Conservation (phyloP, 1,140 invertebrate genomes). For the Coelopa frigida region DNA sequence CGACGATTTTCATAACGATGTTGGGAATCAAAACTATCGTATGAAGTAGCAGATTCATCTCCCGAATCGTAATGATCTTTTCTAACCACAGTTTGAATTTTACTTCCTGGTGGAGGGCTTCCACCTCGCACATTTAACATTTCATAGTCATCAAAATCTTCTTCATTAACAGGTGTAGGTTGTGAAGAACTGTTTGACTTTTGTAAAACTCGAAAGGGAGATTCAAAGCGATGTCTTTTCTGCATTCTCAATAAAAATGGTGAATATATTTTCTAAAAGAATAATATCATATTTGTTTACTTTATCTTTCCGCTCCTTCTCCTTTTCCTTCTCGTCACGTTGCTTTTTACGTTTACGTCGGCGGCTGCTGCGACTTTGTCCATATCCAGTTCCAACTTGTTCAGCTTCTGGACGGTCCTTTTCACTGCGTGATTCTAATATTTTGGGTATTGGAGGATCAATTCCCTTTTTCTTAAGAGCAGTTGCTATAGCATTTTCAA, state of each 20-base stretch:
- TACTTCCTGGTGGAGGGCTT: slow-evolving; percentile 47
- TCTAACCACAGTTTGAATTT: no score
- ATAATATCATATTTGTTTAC: slow-evolving; percentile 7
- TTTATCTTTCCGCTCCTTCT: slow-evolving; percentile 35
- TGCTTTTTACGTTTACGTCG: slow-evolving; percentile 44
- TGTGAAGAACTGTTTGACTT: no score
- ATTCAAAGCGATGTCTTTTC: slow-evolving; percentile 5
- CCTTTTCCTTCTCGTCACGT: slow-evolving; percentile 33
- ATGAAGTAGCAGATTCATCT: slow-evolving; percentile 46
- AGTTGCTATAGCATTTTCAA: slow-evolving; percentile 66
- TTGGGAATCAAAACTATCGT: slow-evolving; percentile 48
- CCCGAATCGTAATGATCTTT: slow-evolving; percentile 43
- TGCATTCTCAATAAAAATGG: background rate
- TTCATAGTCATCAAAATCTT: slow-evolving; percentile 63
- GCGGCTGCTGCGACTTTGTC: slow-evolving; percentile 38
- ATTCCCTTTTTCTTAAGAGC: slow-evolving; percentile 53
- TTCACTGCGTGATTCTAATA: slow-evolving; percentile 16
- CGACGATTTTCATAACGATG: slow-evolving; percentile 27
- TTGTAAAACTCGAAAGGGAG: slow-evolving; percentile 13
- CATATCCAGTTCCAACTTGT: slow-evolving; percentile 4
- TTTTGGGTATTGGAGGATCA: slow-evolving; percentile 42
- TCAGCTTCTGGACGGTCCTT: slow-evolving; percentile 11
- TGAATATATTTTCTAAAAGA: background rate
- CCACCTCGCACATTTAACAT: slow-evolving; percentile 71
- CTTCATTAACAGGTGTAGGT: slow-evolving; percentile 11